Percentiles rank a stretch among this genome's conserved stretches.
Evolutionary conservation across 1,140 invertebrate species (phyloP).

Genomic region (Drosophila saltans): DNA sequence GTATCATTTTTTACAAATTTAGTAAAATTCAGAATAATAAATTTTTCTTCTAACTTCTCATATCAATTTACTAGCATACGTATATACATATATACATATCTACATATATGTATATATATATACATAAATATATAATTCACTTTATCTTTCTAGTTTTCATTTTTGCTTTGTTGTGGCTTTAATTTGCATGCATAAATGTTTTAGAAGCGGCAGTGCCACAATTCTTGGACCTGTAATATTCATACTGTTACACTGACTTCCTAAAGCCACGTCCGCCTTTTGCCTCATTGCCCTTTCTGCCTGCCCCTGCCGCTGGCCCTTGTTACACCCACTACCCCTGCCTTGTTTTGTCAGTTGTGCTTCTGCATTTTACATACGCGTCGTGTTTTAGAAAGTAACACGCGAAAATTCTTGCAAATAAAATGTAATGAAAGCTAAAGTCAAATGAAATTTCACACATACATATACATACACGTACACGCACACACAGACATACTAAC

Average conservation of each 20-base stretch:
- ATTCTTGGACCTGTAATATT: constrained; percentile 12
- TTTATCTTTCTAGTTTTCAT: constrained; percentile 38
- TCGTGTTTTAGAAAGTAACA: constrained; percentile 20
- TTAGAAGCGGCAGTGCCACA: constrained; percentile 39
- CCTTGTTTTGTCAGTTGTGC: neutral
- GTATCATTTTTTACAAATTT: no score
- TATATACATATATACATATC: neutral
- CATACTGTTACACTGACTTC: neutral
- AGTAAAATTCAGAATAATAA: neutral
- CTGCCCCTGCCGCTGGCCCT: neutral
- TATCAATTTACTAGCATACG: constrained; percentile 17
- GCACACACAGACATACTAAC: constrained; percentile 25
- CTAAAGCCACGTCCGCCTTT: neutral
- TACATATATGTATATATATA: neutral
- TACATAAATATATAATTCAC: constrained; percentile 1
- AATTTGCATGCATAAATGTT: constrained; percentile 76
- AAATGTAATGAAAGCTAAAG: constrained; percentile 63
- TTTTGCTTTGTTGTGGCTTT: constrained; percentile 30
- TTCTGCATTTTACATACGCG: neutral
- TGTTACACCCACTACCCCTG: neutral
- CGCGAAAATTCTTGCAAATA: constrained; percentile 54
- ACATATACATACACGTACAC: neutral
- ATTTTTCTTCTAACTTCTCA: neutral
- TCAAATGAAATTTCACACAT: constrained; percentile 60
- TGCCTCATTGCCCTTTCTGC: neutral